A percentile compares a stretch with the other conserved stretches of the same genome.
These are phyloP conservation scores for Falco columbarius DNA, from an alignment of 2,797 vertebrate genomes.

Conservation along the genomic window DNA sequence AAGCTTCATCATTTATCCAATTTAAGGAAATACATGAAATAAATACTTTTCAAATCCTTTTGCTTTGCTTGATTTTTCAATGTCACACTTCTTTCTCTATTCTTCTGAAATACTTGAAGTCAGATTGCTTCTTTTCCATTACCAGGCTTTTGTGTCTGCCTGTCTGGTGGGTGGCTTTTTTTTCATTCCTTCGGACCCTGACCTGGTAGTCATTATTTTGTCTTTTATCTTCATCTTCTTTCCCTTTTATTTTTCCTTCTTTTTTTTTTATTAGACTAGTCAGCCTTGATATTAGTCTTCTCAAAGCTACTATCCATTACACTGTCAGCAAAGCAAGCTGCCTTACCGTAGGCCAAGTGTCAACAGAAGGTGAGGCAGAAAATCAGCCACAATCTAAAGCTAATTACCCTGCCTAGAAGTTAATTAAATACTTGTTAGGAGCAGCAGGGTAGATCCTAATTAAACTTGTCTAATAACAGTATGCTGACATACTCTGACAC, in stretches of 20 bases:
- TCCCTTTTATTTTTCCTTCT: slow-evolving; percentile 81
- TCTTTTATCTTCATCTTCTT: slow-evolving; percentile 85
- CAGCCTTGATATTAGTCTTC: slow-evolving; percentile 88
- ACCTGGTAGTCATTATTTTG: slow-evolving; percentile 87
- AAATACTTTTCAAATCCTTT: slow-evolving; percentile 28
- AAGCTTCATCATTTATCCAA: slow-evolving; percentile 33
- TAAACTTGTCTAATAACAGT: slow-evolving; percentile 89
- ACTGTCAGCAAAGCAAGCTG: slow-evolving; percentile 80
- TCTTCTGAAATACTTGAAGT: slow-evolving; percentile 36
- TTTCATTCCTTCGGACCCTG: slow-evolving; percentile 82
- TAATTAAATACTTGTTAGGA: slow-evolving; percentile 92
- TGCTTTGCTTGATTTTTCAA: background rate
- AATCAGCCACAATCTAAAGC: slow-evolving; percentile 85
- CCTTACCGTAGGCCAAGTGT: slow-evolving; percentile 77
- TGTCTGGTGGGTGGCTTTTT: slow-evolving; percentile 81
- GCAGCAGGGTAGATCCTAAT: slow-evolving; percentile 89
- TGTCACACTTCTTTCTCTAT: background rate
- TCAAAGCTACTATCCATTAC: slow-evolving; percentile 93
- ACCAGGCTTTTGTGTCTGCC: slow-evolving; percentile 82
- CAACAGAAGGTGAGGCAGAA: slow-evolving; percentile 87
- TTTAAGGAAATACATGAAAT: slow-evolving; percentile 22
- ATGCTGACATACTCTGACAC: slow-evolving; percentile 85
- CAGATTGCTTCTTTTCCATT: slow-evolving; percentile 67
- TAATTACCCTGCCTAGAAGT: slow-evolving; percentile 89
- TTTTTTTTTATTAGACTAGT: slow-evolving; percentile 87